A percentile compares a stretch with the other conserved stretches of the same genome.
Evolutionary conservation across 1,140 invertebrate genomes (phyloP).

Genomic region (Leguminivora glycinivorella): DNA sequence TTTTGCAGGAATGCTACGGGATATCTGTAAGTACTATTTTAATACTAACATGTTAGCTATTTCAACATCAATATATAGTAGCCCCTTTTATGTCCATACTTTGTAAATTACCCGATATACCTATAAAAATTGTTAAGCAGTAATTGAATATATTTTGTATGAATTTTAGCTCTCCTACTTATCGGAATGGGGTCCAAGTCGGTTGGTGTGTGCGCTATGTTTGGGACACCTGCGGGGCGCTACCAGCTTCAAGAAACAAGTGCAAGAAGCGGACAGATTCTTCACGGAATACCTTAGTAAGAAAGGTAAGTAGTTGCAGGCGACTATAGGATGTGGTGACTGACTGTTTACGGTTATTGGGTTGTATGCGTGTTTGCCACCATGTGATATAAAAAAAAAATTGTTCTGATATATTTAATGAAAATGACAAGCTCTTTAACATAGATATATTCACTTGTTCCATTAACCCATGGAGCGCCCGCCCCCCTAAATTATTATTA

Average conservation of each 20-base stretch:
- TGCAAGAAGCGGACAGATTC: constrained; percentile 37
- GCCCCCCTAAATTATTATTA: too few species aligned
- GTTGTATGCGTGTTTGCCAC: neutral
- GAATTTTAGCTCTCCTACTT: constrained; percentile 38
- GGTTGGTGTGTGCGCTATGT: constrained; percentile 42
- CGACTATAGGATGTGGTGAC: too few species aligned
- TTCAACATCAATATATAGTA: neutral
- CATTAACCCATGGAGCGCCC: too few species aligned
- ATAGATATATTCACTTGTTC: too few species aligned
- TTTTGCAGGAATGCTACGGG: constrained; percentile 43
- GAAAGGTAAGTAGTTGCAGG: neutral
- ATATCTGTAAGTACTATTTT: constrained; percentile 39
- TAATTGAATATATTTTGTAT: neutral
- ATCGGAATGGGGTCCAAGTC: constrained; percentile 38
- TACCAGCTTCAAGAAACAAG: constrained; percentile 40
- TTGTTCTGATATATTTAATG: too few species aligned
- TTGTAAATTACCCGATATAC: neutral
- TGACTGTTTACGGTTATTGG: too few species aligned
- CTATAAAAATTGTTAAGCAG: neutral
- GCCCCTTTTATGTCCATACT: neutral
- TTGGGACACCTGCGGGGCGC: constrained; percentile 40
- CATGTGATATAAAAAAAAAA: neutral
- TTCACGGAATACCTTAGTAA: constrained; percentile 35
- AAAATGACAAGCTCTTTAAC: too few species aligned
- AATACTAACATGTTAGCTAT: constrained; percentile 15